phyloP scores from a whole-genome alignment of 2,113 vertebrate species.

The Gobius niger region DNA sequence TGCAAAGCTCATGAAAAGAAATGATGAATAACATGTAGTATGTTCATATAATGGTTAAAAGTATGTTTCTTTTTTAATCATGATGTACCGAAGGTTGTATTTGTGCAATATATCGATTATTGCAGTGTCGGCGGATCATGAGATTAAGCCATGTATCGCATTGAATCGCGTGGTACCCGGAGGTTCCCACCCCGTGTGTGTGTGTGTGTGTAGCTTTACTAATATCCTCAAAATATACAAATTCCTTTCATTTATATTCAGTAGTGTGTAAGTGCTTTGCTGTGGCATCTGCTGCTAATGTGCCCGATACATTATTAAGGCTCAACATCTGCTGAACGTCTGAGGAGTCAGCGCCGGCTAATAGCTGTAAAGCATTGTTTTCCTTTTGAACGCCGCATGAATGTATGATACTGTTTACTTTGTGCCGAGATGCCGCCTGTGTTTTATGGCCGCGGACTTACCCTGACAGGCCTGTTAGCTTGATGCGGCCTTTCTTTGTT shows the following conservation, averaged over 20 bases:
- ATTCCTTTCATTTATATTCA: not conserved
- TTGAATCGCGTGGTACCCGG: too few relatives aligned
- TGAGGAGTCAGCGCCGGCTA: slow-evolving; percentile 2
- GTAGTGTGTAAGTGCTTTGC: not conserved
- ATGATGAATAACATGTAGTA: too few relatives aligned
- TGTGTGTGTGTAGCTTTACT: not conserved
- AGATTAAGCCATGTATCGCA: too few relatives aligned
- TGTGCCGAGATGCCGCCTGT: slow-evolving; percentile 9
- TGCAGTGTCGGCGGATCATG: too few relatives aligned
- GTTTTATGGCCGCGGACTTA: slow-evolving; percentile 12
- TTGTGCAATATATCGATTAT: too few relatives aligned
- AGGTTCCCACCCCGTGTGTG: not conserved
- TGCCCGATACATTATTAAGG: slow-evolving; percentile 5
- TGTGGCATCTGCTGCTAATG: not conserved
- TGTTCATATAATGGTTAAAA: too few relatives aligned
- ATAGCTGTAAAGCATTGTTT: slow-evolving; percentile 5
- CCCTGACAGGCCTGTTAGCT: slow-evolving; percentile 23
- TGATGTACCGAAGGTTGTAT: too few relatives aligned
- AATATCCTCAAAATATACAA: not conserved
- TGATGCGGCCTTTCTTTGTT: slow-evolving; percentile 23
- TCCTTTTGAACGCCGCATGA: not conserved
- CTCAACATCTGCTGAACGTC: not conserved
- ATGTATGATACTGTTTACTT: slow-evolving; percentile 14
- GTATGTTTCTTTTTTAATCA: too few relatives aligned
- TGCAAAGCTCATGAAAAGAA: too few relatives aligned